Percentiles rank a stretch among this genome's conserved stretches.
Conservation (phyloP, 2,888 invertebrate species). For the Cenopis cana region DNA sequence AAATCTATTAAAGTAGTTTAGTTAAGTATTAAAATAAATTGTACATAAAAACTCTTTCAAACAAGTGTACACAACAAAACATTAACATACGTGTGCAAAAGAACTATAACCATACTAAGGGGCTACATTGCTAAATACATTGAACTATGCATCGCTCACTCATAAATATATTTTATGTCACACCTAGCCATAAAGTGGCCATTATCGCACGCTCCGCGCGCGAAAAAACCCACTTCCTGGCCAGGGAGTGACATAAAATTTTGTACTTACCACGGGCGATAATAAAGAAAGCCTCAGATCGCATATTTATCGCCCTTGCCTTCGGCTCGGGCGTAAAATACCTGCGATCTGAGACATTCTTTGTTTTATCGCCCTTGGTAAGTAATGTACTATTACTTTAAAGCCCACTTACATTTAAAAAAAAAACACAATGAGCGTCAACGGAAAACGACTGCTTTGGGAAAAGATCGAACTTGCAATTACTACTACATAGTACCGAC, state of each 20-base stretch:
- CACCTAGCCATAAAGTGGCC: too few species aligned
- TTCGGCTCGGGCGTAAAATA: too few species aligned
- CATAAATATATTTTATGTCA: conserved; percentile 33
- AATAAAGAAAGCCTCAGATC: too few species aligned
- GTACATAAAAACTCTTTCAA: conserved; percentile 38
- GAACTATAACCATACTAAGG: conserved; percentile 21
- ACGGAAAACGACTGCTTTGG: neutral
- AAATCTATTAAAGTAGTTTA: conserved; percentile 16
- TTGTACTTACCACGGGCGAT: too few species aligned
- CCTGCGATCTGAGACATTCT: too few species aligned
- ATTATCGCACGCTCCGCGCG: too few species aligned
- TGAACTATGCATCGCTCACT: conserved; percentile 33
- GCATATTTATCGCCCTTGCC: too few species aligned
- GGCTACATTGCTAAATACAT: conserved; percentile 36
- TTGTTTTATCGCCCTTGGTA: too few species aligned
- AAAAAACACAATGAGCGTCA: neutral
- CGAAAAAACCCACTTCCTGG: too few species aligned
- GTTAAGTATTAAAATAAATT: conserved; percentile 21
- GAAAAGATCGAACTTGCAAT: neutral
- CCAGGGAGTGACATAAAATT: too few species aligned
- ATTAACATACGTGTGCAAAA: conserved; percentile 33
- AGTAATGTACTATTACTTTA: too few species aligned
- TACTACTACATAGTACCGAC: too few species aligned
- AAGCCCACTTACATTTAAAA: conserved; percentile 3
- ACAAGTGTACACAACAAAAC: conserved; percentile 41